Conservation (phyloP, 2,797 vertebrate genomes). For the Apodemus agrarius region DNA sequence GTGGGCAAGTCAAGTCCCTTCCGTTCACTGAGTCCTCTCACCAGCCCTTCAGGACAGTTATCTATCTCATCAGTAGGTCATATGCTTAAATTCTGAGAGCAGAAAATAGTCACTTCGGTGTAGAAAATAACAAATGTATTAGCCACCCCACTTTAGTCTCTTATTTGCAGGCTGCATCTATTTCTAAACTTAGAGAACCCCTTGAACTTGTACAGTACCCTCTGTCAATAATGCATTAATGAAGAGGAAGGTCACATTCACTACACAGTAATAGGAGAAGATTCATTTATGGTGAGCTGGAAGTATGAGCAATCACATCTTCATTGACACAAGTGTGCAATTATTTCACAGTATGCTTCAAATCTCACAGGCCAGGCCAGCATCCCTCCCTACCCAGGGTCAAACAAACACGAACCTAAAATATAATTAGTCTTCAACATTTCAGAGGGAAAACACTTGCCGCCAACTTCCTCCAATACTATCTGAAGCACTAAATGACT, state of each 20-base stretch:
- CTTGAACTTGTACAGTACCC: slow-evolving; percentile 1
- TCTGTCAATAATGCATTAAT: not conserved
- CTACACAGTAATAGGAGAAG: slow-evolving; percentile 60
- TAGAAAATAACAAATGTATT: slow-evolving; percentile 52
- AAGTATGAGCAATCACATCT: slow-evolving; percentile 31
- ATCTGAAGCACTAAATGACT: slow-evolving; percentile 54
- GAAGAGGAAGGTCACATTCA: not conserved
- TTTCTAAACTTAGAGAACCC: slow-evolving; percentile 44
- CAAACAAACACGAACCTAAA: slow-evolving; percentile 22
- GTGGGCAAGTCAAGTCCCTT: not conserved
- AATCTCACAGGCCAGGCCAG: slow-evolving; percentile 32
- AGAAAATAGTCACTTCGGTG: slow-evolving; percentile 43
- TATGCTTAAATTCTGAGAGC: slow-evolving; percentile 34
- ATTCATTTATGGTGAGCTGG: slow-evolving; percentile 45
- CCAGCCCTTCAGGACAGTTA: not conserved
- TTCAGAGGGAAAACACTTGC: not conserved
- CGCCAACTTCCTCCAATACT: slow-evolving; percentile 18
- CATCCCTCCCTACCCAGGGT: slow-evolving; percentile 36
- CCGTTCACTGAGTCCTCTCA: not conserved
- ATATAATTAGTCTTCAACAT: slow-evolving; percentile 22
- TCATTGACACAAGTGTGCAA: slow-evolving; percentile 49
- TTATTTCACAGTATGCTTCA: slow-evolving; percentile 53
- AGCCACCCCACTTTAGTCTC: not conserved
- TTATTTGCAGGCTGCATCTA: slow-evolving; percentile 9
- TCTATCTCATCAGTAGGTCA: not conserved